These are phyloP conservation scores for Luffia ferchaultella DNA, from an alignment of 2,888 invertebrate species.

Conservation along the genomic window DNA sequence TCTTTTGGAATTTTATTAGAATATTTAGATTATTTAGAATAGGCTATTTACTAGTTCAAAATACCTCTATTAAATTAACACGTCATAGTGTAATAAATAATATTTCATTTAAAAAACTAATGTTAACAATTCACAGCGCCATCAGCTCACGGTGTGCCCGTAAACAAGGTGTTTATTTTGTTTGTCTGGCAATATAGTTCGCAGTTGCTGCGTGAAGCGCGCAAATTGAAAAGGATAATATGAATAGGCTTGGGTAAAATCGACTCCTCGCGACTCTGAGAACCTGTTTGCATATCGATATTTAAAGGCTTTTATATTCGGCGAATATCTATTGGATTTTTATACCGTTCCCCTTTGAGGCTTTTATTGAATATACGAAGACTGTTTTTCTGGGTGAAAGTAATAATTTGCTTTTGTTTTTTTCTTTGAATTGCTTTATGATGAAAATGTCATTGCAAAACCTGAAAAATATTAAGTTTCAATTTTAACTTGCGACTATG, in stretches of 20 bases:
- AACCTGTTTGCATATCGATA: conserved; percentile 37
- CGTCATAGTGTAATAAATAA: too few species aligned
- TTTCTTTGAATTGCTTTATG: too few species aligned
- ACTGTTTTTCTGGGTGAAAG: background rate
- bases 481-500: too few species aligned
- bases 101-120: too few species aligned
- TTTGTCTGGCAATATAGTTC: background rate
- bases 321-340: conserved; percentile 31
- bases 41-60: too few species aligned
- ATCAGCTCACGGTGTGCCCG: background rate
- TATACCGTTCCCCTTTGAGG: conserved; percentile 42
- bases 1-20: too few species aligned
- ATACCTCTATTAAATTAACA: too few species aligned
- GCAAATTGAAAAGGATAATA: conserved; percentile 25
- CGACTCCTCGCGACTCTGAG: conserved; percentile 21
- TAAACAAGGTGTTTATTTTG: background rate
- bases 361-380: conserved; percentile 3
- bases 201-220: background rate
- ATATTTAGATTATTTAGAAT: too few species aligned
- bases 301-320: conserved; percentile 24
- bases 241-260: conserved; percentile 25
- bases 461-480: too few species aligned
- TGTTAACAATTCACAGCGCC: too few species aligned
- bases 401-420: too few species aligned
- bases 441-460: too few species aligned